Evolutionary conservation across 2,113 vertebrate genomes (phyloP).

Genomic region (Lucifuga dentata): DNA sequence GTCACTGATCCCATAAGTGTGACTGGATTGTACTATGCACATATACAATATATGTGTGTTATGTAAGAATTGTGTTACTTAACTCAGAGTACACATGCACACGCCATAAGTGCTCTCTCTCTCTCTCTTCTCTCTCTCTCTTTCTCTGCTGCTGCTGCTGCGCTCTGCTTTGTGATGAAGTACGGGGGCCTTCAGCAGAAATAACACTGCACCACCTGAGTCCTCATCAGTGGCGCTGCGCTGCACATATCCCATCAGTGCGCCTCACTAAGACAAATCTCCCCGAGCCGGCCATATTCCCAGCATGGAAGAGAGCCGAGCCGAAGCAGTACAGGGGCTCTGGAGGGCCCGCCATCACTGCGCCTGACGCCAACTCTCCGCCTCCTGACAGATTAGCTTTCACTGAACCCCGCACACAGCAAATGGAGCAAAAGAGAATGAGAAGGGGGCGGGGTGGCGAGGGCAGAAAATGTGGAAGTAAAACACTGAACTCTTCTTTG

Average conservation of each 20-base stretch:
- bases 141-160: slow-evolving; percentile 46
- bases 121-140: neutral
- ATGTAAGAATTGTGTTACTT: neutral
- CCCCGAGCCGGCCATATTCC: slow-evolving; percentile 74
- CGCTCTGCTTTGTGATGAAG: slow-evolving; percentile 73
- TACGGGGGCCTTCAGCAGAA: slow-evolving; percentile 77
- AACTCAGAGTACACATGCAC: slow-evolving; percentile 31
- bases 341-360: slow-evolving; percentile 71
- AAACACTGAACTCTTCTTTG: slow-evolving; percentile 46
- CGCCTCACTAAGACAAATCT: slow-evolving; percentile 82
- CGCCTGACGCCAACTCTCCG: slow-evolving; percentile 56
- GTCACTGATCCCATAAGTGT: slow-evolving; percentile 17
- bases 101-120: neutral
- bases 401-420: slow-evolving; percentile 57
- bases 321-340: slow-evolving; percentile 66
- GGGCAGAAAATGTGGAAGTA: slow-evolving; percentile 31
- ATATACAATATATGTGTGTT: neutral
- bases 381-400: slow-evolving; percentile 77
- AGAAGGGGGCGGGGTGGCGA: slow-evolving; percentile 29
- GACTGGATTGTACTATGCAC: slow-evolving; percentile 5
- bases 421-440: slow-evolving; percentile 58
- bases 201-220: slow-evolving; percentile 81
- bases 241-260: slow-evolving; percentile 79
- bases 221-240: slow-evolving; percentile 76
- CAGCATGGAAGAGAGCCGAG: slow-evolving; percentile 68